These are phyloP conservation scores for Sarcophaga bullata DNA, from an alignment of 1,140 invertebrate species.

Conservation along the genomic window DNA sequence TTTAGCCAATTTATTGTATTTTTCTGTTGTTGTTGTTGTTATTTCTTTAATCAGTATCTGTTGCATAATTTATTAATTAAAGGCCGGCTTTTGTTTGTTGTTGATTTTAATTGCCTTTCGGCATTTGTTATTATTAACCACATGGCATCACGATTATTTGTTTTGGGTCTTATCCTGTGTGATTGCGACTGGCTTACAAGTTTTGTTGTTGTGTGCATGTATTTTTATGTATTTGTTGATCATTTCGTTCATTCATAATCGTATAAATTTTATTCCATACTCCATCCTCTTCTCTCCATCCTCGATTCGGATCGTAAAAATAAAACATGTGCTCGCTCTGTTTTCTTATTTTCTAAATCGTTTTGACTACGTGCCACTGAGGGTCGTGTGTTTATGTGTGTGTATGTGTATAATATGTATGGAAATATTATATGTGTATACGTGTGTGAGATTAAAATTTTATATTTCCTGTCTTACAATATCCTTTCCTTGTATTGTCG, in stretches of 20 bases:
- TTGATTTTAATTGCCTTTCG: slow-evolving; percentile 57
- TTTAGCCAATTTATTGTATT: not conserved
- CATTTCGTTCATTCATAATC: slow-evolving; percentile 18
- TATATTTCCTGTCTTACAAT: slow-evolving; percentile 1
- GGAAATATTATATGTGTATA: not conserved
- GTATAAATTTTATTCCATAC: not conserved
- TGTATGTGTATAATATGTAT: no score
- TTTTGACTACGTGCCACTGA: no score
- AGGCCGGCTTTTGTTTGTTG: slow-evolving; percentile 57
- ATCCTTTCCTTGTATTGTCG: not conserved
- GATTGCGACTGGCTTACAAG: no score
- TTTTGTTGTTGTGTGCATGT: no score
- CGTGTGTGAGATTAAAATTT: not conserved
- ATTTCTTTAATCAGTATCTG: not conserved
- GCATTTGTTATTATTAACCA: slow-evolving; percentile 47
- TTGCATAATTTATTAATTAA: slow-evolving; percentile 64
- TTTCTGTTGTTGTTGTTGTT: not conserved
- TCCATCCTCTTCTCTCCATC: no score
- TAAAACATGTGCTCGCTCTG: no score
- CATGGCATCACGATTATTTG: slow-evolving; percentile 32
- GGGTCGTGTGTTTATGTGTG: no score
- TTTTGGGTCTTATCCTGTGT: not conserved
- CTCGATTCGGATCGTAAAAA: no score
- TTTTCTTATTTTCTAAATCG: no score
- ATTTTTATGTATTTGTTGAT: not conserved